phyloP scores from a whole-genome alignment of 1,140 invertebrate genomes.

The Drosophila bipectinata region DNA sequence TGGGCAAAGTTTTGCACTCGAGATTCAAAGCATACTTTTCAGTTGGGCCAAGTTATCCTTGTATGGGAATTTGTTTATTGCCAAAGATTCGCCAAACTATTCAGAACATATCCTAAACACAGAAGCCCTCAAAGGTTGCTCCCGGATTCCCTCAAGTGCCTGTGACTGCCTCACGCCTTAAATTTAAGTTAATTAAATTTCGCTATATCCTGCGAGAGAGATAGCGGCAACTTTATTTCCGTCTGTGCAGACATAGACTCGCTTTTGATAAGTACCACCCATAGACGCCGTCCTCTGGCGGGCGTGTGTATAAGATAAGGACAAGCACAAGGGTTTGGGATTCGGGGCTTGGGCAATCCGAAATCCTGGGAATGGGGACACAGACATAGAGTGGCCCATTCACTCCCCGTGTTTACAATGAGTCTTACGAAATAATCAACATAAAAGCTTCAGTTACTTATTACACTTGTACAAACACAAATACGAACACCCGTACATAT shows the following conservation, averaged over 20 bases:
- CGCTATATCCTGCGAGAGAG: slow-evolving; percentile 60
- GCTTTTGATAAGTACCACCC: slow-evolving; percentile 56
- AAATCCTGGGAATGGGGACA: slow-evolving; percentile 16
- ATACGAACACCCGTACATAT: slow-evolving; percentile 1
- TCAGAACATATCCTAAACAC: slow-evolving; percentile 1
- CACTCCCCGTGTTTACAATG: slow-evolving; percentile 52
- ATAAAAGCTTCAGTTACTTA: slow-evolving; percentile 79
- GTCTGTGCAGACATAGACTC: slow-evolving; percentile 46
- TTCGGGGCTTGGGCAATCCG: neutral
- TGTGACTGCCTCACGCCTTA: slow-evolving; percentile 41
- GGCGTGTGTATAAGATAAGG: slow-evolving; percentile 32
- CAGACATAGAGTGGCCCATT: slow-evolving; percentile 20
- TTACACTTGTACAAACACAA: slow-evolving; percentile 49
- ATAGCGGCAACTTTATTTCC: slow-evolving; percentile 68
- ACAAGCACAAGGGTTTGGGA: neutral
- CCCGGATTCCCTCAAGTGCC: slow-evolving; percentile 5
- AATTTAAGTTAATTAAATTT: slow-evolving; percentile 82
- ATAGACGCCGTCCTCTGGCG: slow-evolving; percentile 23
- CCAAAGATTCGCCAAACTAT: slow-evolving; percentile 31
- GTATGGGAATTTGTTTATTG: slow-evolving; percentile 21
- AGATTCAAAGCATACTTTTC: slow-evolving; percentile 36
- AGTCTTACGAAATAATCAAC: slow-evolving; percentile 77
- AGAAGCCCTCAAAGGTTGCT: slow-evolving; percentile 5
- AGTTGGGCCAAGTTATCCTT: slow-evolving; percentile 13
- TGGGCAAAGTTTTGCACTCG: slow-evolving; percentile 44